Conservation (phyloP, 2,113 vertebrate species). For the Lophius piscatorius region DNA sequence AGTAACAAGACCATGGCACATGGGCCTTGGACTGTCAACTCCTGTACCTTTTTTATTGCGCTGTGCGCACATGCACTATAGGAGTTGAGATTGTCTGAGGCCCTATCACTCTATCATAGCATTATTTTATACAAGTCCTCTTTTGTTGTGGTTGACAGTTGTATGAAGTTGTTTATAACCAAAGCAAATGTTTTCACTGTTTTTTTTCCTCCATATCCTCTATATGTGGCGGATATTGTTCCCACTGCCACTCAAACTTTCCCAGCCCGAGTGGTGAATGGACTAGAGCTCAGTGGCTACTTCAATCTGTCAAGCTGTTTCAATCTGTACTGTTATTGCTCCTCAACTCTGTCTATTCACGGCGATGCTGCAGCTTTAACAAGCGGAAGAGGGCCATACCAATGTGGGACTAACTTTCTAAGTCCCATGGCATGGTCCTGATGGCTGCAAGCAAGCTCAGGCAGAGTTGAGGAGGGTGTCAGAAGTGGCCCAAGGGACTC, state of each 20-base stretch:
- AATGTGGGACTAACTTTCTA: conserved; percentile 9
- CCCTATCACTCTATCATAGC: conserved; percentile 69
- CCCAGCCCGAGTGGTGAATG: conserved; percentile 31
- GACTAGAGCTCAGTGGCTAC: conserved; percentile 24
- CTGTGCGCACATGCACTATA: conserved; percentile 84
- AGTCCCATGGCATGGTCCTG: conserved; percentile 35
- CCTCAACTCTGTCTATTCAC: conserved; percentile 31
- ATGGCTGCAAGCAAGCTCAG: conserved; percentile 46
- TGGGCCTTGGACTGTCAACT: conserved; percentile 62
- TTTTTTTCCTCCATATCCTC: conserved; percentile 29
- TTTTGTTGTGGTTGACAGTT: conserved; percentile 61
- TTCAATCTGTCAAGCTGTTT: conserved; percentile 17
- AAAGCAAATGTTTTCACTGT: conserved; percentile 67
- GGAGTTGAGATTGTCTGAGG: conserved; percentile 66
- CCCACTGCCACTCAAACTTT: conserved; percentile 56
- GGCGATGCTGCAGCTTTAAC: conserved; percentile 37
- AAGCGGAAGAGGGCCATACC: conserved; percentile 70
- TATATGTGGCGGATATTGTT: conserved; percentile 27
- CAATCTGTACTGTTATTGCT: conserved; percentile 50
- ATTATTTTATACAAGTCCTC: conserved; percentile 68
- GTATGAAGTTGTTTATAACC: conserved; percentile 66
- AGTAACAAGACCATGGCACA: conserved; percentile 71
- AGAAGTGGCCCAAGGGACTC: conserved; percentile 36
- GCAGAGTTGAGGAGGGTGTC: conserved; percentile 30
- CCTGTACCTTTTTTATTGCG: conserved; percentile 78